Evolutionary conservation across 1,140 invertebrate species (phyloP), one percentile per base, ranked within the genome.

Genomic region (Caligus rogercresseyi): DNA sequence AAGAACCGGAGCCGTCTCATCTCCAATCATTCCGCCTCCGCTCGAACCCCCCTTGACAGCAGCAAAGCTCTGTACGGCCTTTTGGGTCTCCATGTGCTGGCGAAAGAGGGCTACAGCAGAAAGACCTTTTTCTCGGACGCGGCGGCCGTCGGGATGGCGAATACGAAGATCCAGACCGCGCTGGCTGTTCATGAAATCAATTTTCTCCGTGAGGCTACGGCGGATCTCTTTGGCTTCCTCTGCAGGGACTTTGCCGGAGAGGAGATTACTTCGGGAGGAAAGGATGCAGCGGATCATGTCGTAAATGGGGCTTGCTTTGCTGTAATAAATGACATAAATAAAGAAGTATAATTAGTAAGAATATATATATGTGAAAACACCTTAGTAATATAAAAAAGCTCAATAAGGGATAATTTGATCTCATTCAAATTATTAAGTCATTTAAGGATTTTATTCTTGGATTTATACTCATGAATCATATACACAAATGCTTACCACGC

Each of bases 141-240:
- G 15, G 4, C 14, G 21, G 3, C 43, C 31, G 23, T 21, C 3
- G 19, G 20, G 11, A 15, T 58, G 19, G 1, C 61, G 2, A 4
- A 63, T 51, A 25, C 25, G 19, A 1, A 63, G 21, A 63, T 63
- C 61, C 1, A 63, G 20, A 18, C 23, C 13, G 1, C 56, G 19
- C 14, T 18, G 23, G 3, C 52, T 16, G 53, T 63, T 63, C 19
- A 63, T 20, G 15, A 63, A 58, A 55, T 63, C 61, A 3, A 55
- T 63, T 19, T 63, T 56, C 19, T 19, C 52, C 21, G 53, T 55
- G 13, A 55, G 16, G n/a, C 57, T 63, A 20, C 23, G 51, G 16
- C 25, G 52, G 2, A 63, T 59, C 4, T 63, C 61, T 26, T 25
- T 58, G 2, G 52, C 25, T 25, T 63, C 61, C 31, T 63, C 54